Percentiles rank a stretch among this genome's conserved stretches.
Conservation (phyloP, 2,797 vertebrate species). For the Phaenicophaeus curvirostris region DNA sequence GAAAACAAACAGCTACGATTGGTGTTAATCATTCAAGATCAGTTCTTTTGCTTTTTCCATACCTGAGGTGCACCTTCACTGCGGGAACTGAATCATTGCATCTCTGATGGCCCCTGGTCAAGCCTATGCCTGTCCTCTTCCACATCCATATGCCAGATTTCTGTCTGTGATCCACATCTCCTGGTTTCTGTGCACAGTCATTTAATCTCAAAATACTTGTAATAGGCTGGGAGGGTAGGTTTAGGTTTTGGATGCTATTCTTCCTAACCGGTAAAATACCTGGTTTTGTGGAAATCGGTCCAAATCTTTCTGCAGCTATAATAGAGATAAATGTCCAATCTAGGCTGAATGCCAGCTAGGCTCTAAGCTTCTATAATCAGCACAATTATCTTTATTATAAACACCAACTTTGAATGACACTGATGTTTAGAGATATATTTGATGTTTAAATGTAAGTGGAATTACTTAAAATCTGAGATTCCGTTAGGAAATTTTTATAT, state of each 20-base stretch:
- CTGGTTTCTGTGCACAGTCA: background rate
- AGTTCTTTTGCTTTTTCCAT: background rate
- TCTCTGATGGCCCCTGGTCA: accelerated
- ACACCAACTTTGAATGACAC: conserved; percentile 68
- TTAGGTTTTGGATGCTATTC: background rate
- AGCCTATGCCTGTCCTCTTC: no score
- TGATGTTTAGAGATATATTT: conserved; percentile 67
- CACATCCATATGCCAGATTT: accelerated
- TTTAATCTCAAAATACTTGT: background rate
- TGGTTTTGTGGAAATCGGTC: conserved; percentile 45
- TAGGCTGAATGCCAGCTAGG: conserved; percentile 59
- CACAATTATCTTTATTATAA: conserved; percentile 71
- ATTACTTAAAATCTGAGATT: conserved; percentile 74
- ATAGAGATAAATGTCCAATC: conserved; percentile 29
- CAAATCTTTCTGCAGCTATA: conserved; percentile 29
- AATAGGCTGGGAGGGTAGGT: background rate
- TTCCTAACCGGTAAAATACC: conserved; percentile 45
- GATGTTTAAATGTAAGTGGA: conserved; percentile 72
- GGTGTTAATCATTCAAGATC: background rate
- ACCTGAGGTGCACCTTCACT: background rate
- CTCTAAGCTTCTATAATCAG: conserved; percentile 52
- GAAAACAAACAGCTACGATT: background rate
- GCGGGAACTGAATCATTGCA: background rate
- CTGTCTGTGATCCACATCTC: background rate
- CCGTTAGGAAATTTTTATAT: no score